Evolutionary conservation across 2,888 invertebrate genomes (phyloP).

Genomic region (Melinopterus prodromus): DNA sequence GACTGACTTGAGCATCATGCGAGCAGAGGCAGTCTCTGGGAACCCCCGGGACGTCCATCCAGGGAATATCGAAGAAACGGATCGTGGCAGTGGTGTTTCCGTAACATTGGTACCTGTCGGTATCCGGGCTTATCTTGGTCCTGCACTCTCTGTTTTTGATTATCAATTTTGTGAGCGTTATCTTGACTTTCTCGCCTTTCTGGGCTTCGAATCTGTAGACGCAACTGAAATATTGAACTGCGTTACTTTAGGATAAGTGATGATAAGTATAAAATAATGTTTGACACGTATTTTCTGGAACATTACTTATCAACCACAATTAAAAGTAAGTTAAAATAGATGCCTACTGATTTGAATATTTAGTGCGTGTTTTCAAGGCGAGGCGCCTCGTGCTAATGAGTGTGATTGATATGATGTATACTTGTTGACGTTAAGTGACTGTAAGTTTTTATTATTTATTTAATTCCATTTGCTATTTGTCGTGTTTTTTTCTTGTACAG

Average conservation of each 20-base stretch:
- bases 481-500: too few relatives aligned
- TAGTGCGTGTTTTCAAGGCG: too few relatives aligned
- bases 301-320: background rate
- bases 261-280: too few relatives aligned
- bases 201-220: conserved; percentile 88
- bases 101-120: conserved; percentile 74
- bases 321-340: too few relatives aligned
- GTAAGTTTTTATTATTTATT: too few relatives aligned
- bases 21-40: conserved; percentile 85
- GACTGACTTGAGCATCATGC: conserved; percentile 57
- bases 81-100: conserved; percentile 76
- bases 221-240: conserved; percentile 67
- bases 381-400: too few relatives aligned
- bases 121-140: conserved; percentile 70
- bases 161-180: conserved; percentile 78
- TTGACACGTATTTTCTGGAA: background rate
- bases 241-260: too few relatives aligned
- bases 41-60: conserved; percentile 74
- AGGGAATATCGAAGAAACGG: conserved; percentile 79
- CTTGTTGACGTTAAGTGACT: too few relatives aligned
- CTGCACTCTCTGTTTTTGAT: conserved; percentile 64
- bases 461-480: too few relatives aligned
- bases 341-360: too few relatives aligned
- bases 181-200: conserved; percentile 80
- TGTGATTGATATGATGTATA: too few relatives aligned